Conservation (phyloP, 1,140 invertebrate species). For the Scaptomyza pallida region DNA sequence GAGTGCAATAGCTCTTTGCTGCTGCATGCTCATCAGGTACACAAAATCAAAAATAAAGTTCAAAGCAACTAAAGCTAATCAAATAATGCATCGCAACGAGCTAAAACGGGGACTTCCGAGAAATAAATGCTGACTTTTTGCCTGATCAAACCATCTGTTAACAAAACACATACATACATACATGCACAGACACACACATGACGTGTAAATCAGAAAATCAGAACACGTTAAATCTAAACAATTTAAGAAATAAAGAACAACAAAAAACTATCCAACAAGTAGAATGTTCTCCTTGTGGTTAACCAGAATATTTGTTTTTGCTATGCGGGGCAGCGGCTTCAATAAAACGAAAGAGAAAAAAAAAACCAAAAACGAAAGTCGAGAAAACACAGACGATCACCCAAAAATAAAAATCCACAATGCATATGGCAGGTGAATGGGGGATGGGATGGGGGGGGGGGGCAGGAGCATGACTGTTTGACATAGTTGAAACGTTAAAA, state of each 20-base stretch:
- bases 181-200: no score
- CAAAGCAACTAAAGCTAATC: constrained; percentile 44
- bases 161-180: constrained; percentile 54
- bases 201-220: constrained; percentile 57
- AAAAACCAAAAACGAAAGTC: constrained; percentile 18
- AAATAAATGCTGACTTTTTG: constrained; percentile 28
- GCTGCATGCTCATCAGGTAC: constrained; percentile 6
- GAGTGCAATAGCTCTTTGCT: not conserved
- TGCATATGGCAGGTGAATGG: constrained; percentile 54
- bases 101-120: constrained; percentile 51
- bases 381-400: constrained; percentile 61
- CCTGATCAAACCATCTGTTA: constrained; percentile 77
- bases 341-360: constrained; percentile 35
- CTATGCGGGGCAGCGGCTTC: not conserved
- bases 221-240: constrained; percentile 73
- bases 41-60: constrained; percentile 42
- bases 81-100: not conserved
- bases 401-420: constrained; percentile 67
- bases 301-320: constrained; percentile 55
- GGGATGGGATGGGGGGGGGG: not conserved
- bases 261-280: constrained; percentile 1
- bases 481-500: constrained; percentile 37
- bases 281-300: constrained; percentile 48
- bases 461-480: constrained; percentile 1
- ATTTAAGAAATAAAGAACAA: constrained; percentile 26